Percentiles rank a stretch among this genome's conserved stretches.
Evolutionary conservation across 2,113 vertebrate genomes (phyloP).

Genomic region (Papio anubis): DNA sequence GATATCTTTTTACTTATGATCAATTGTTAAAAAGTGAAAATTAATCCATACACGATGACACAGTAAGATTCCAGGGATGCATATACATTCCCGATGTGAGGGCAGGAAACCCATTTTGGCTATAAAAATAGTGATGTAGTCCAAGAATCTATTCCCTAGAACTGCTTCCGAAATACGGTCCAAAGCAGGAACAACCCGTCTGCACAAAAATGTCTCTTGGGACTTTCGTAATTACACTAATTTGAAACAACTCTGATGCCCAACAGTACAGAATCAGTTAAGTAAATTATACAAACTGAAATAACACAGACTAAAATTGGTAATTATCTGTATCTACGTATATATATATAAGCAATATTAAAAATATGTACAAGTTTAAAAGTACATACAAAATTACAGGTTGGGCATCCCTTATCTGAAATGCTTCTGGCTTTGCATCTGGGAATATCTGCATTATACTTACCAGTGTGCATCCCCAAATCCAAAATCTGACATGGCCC

Average conservation of each 20-base stretch:
- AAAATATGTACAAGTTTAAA: not conserved
- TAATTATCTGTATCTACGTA: not conserved
- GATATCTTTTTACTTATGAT: not conserved
- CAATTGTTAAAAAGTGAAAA: not conserved
- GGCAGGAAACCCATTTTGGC: not conserved
- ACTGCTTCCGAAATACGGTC: fast-evolving
- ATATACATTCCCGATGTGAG: fast-evolving
- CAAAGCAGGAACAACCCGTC: fast-evolving
- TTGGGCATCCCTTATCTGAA: not conserved
- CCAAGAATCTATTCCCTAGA: not conserved
- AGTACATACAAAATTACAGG: not conserved
- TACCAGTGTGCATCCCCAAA: not conserved
- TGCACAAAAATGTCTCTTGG: not conserved
- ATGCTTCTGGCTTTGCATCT: not conserved
- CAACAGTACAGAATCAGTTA: not conserved
- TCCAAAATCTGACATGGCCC: not conserved
- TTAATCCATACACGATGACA: fast-evolving
- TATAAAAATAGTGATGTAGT: not conserved
- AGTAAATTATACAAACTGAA: not conserved
- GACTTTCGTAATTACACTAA: not conserved
- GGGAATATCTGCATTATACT: not conserved
- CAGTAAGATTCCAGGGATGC: too few relatives aligned
- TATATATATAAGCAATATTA: not conserved
- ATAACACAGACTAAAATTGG: not conserved
- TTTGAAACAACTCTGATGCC: not conserved